Percentiles rank a stretch among this genome's conserved stretches.
Evolutionary conservation across 2,888 invertebrate species (phyloP).

Genomic region (Pyrgus malvae): DNA sequence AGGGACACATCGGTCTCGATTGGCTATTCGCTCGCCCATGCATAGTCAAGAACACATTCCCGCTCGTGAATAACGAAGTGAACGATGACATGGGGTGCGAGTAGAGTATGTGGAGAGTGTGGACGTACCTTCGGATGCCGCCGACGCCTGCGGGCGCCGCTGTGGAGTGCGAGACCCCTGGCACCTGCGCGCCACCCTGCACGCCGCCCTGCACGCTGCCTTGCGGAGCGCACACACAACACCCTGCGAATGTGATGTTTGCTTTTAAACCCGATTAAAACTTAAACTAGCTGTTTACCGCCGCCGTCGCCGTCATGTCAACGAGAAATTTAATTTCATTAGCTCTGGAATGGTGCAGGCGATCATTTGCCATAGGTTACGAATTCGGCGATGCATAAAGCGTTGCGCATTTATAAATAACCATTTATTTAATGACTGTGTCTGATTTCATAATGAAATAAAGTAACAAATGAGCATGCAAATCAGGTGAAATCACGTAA

Average conservation of each 20-base stretch:
- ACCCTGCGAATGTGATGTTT: conserved; percentile 52
- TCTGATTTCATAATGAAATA: too few relatives aligned
- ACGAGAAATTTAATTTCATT: too few relatives aligned
- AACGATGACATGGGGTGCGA: too few relatives aligned
- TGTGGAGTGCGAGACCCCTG: conserved; percentile 75
- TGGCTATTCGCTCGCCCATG: conserved; percentile 1
- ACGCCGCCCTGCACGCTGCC: conserved; percentile 81
- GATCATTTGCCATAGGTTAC: too few relatives aligned
- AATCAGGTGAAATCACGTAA: too few relatives aligned
- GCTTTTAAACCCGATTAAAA: conserved; percentile 1
- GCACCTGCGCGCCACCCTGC: conserved; percentile 77
- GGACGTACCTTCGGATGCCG: conserved; percentile 78
- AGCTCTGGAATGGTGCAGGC: too few relatives aligned
- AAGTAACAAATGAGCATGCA: too few relatives aligned
- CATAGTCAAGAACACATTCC: conserved; percentile 22
- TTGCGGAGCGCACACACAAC: conserved; percentile 81
- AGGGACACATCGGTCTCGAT: neutral
- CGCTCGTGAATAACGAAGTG: conserved; percentile 10
- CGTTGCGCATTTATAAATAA: too few relatives aligned
- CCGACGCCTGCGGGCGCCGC: conserved; percentile 81
- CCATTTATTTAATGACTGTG: too few relatives aligned
- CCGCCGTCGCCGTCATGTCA: too few relatives aligned
- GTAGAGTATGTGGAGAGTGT: conserved; percentile 20
- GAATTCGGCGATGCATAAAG: too few relatives aligned
- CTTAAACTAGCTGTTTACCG: too few relatives aligned